phyloP scores from a whole-genome alignment of 2,113 vertebrate genomes.

The Colossoma macropomum region DNA sequence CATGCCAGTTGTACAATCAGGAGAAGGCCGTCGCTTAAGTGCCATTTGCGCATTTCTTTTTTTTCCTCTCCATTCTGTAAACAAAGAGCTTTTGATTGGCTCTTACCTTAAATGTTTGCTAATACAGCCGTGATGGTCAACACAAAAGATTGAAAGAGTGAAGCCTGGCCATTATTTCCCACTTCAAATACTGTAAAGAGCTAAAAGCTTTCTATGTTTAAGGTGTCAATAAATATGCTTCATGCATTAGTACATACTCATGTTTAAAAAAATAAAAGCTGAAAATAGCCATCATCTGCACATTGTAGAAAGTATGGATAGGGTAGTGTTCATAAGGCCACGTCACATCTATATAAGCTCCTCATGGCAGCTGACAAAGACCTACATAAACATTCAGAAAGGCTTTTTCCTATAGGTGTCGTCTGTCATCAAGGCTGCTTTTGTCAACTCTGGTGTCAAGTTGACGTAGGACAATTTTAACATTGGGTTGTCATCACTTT shows the following conservation, averaged over 20 bases:
- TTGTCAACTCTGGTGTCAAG: too few species aligned
- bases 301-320: too few species aligned
- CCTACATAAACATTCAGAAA: too few species aligned
- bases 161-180: slow-evolving; percentile 16
- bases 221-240: neutral
- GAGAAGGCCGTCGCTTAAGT: slow-evolving; percentile 68
- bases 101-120: slow-evolving; percentile 59
- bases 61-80: slow-evolving; percentile 56
- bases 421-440: too few species aligned
- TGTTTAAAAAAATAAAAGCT: neutral
- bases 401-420: too few species aligned
- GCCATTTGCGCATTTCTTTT: slow-evolving; percentile 63
- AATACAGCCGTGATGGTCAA: slow-evolving; percentile 27
- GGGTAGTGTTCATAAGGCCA: too few species aligned
- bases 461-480: too few species aligned
- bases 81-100: slow-evolving; percentile 68
- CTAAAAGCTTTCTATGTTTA: slow-evolving; percentile 7
- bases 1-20: slow-evolving; percentile 56
- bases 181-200: slow-evolving; percentile 19
- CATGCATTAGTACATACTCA: slow-evolving; percentile 21
- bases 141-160: slow-evolving; percentile 26
- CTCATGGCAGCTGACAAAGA: too few species aligned
- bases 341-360: too few species aligned
- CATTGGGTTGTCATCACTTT: too few species aligned
- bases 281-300: neutral